Conservation (phyloP, 2,113 vertebrate species). For the Phoxinus phoxinus region DNA sequence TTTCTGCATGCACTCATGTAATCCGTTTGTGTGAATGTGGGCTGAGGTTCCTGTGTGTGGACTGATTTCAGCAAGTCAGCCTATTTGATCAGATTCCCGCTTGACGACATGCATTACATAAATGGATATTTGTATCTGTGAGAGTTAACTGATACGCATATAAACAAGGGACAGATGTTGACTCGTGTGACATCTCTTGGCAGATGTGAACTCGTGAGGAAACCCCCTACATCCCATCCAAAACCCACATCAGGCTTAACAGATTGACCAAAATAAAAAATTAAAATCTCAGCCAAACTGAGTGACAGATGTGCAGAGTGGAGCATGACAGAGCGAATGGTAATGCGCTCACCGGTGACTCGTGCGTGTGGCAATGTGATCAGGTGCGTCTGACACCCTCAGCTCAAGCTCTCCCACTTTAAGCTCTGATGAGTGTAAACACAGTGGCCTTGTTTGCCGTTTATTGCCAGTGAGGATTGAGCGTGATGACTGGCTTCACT, state of each 20-base stretch:
- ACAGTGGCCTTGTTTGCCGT: conserved; percentile 47
- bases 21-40: conserved; percentile 63
- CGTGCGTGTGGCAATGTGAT: conserved; percentile 54
- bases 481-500: conserved; percentile 30
- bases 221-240: conserved; percentile 58
- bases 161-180: conserved; percentile 76
- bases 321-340: conserved; percentile 71
- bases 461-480: conserved; percentile 25
- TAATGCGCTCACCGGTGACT: conserved; percentile 65
- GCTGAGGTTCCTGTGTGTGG: conserved; percentile 19
- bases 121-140: conserved; percentile 51
- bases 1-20: conserved; percentile 28
- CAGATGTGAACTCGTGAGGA: conserved; percentile 76
- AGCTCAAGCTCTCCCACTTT: conserved; percentile 35
- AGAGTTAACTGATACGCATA: conserved; percentile 70
- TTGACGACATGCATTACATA: conserved; percentile 54
- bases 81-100: conserved; percentile 42
- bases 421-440: conserved; percentile 50
- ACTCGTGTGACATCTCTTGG: conserved; percentile 71
- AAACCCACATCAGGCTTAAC: conserved; percentile 75
- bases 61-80: background rate
- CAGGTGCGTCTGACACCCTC: conserved; percentile 51
- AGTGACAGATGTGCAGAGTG: conserved; percentile 75
- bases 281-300: conserved; percentile 69
- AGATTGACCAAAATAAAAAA: conserved; percentile 83